phyloP scores from a whole-genome alignment of 2,113 vertebrate species.

The Axis porcinus region DNA sequence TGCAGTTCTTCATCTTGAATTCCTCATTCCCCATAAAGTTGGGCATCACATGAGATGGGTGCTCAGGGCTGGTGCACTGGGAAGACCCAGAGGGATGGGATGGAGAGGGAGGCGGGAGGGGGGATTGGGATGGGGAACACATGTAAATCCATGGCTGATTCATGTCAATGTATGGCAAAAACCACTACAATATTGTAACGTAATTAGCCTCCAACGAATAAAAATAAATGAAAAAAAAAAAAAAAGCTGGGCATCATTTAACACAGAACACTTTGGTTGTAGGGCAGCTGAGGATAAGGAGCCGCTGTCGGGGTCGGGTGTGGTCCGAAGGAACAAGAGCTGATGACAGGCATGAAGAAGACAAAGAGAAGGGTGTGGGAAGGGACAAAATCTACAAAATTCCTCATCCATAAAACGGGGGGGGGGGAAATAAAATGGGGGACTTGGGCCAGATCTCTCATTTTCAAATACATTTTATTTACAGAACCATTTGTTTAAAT shows the following conservation, averaged over 20 bases:
- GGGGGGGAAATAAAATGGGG: not conserved
- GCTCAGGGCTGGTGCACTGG: too few relatives aligned
- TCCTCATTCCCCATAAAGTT: not conserved
- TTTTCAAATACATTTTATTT: constrained; percentile 31
- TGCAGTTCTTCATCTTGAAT: not conserved
- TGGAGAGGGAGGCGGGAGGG: too few relatives aligned
- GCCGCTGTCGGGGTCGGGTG: not conserved
- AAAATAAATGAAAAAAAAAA: too few relatives aligned
- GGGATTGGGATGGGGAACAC: too few relatives aligned
- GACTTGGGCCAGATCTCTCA: not conserved
- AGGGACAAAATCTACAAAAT: not conserved
- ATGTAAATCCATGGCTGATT: too few relatives aligned
- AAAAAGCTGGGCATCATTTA: not conserved
- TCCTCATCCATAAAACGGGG: not conserved
- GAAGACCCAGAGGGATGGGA: too few relatives aligned
- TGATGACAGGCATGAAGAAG: not conserved
- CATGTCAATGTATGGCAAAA: too few relatives aligned
- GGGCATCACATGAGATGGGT: not conserved
- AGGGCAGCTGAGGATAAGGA: not conserved
- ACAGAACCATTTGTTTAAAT: not conserved
- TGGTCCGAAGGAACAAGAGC: not conserved
- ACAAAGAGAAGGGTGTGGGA: not conserved
- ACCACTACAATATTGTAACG: too few relatives aligned
- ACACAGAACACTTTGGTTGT: not conserved
- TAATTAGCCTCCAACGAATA: too few relatives aligned